Percentiles rank a stretch among this genome's conserved stretches.
phyloP scores from a whole-genome alignment of 1,140 invertebrate genomes.

The Meloidogyne chitwoodi region DNA sequence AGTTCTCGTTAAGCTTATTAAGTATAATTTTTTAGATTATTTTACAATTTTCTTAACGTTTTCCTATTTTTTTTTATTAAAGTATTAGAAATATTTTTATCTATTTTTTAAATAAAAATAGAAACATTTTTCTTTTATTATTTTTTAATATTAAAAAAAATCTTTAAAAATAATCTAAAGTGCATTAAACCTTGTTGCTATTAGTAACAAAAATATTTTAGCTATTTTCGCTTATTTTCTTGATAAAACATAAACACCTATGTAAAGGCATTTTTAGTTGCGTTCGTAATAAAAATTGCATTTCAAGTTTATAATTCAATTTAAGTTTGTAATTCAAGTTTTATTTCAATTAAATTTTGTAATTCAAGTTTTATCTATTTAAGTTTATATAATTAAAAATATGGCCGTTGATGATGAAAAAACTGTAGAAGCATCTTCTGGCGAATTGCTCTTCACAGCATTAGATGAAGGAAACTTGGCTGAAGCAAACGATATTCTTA shows the following conservation, averaged over 20 bases:
- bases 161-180: background rate
- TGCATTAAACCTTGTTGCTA: background rate
- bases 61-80: background rate
- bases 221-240: no score
- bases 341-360: background rate
- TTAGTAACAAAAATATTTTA: background rate
- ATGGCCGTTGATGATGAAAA: background rate
- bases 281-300: no score
- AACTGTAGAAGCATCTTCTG: background rate
- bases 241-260: no score
- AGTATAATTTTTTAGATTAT: no score
- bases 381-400: background rate
- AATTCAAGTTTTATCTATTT: background rate
- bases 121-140: background rate
- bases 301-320: background rate
- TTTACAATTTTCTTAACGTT: background rate
- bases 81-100: no score
- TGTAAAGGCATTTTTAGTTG: no score
- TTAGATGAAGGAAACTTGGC: constrained; percentile 20
- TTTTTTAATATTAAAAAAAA: background rate
- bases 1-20: no score
- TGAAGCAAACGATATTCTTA: constrained; percentile 21
- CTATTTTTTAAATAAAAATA: no score
- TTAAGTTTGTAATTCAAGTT: background rate
- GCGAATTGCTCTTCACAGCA: constrained; percentile 17